Evolutionary conservation across 2,113 vertebrate genomes (phyloP).

Genomic region (Clarias macrocephalus): DNA sequence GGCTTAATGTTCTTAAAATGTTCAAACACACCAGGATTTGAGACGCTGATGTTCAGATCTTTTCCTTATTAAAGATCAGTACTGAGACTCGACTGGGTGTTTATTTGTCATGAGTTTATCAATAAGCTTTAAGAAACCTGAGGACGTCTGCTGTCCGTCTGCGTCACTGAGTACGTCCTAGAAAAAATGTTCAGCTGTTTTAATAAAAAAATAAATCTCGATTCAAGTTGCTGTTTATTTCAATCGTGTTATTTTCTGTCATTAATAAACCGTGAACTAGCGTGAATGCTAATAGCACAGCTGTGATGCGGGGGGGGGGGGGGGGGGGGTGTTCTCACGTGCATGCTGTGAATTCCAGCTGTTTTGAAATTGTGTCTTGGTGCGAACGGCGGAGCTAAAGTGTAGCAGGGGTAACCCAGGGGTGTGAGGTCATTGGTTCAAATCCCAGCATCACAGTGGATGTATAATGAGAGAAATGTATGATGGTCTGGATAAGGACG

Average conservation of each 20-base stretch:
- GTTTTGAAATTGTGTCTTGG: too few relatives aligned
- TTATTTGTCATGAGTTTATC: background rate
- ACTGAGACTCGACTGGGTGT: constrained; percentile 15
- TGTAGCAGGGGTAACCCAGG: too few relatives aligned
- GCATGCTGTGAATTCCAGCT: too few relatives aligned
- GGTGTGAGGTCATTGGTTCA: too few relatives aligned
- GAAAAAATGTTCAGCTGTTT: background rate
- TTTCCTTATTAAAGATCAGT: background rate
- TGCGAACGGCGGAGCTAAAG: too few relatives aligned
- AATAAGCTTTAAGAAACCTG: too few relatives aligned
- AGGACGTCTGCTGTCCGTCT: background rate
- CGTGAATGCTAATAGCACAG: background rate
- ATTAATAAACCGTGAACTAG: background rate
- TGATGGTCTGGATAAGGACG: too few relatives aligned
- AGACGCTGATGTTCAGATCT: constrained; percentile 56
- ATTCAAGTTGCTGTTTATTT: background rate
- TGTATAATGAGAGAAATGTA: too few relatives aligned
- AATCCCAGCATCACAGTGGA: too few relatives aligned
- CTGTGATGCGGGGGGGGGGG: too few relatives aligned
- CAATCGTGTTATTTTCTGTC: background rate
- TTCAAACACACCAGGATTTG: constrained; percentile 54
- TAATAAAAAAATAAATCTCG: background rate
- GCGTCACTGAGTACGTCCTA: background rate
- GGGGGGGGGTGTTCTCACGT: too few relatives aligned
- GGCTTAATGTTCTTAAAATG: constrained; percentile 65